phyloP scores from a whole-genome alignment of 2,113 vertebrate genomes.

The Ctenodactylus gundi region DNA sequence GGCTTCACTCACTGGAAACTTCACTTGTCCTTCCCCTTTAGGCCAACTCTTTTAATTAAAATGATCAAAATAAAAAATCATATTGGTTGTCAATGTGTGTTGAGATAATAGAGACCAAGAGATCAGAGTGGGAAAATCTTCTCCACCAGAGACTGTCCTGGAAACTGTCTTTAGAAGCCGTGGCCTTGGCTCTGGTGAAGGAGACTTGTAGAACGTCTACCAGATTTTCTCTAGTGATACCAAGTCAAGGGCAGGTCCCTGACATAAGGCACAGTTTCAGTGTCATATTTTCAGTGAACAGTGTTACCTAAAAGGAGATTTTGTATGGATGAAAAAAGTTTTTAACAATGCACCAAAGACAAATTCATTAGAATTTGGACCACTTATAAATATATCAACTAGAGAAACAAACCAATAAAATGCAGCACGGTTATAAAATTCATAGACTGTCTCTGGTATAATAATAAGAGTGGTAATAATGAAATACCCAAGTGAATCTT shows the following conservation, averaged over 20 bases:
- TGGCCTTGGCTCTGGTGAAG: not conserved
- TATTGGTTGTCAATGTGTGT: not conserved
- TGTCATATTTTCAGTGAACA: not conserved
- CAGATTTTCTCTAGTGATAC: not conserved
- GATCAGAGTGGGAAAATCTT: rapidly evolving
- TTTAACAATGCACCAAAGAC: not conserved
- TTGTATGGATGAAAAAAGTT: not conserved
- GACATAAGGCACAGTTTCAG: not conserved
- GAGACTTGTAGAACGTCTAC: not conserved
- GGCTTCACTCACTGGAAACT: not conserved
- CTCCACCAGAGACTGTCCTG: not conserved
- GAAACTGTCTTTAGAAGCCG: not conserved
- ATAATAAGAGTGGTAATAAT: not conserved
- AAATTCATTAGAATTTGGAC: not conserved
- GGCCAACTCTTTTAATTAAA: not conserved
- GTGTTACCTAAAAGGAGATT: not conserved
- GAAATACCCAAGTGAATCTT: not conserved
- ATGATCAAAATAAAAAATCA: not conserved
- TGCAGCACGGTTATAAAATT: not conserved
- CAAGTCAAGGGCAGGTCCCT: too few relatives aligned
- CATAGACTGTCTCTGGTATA: slow-evolving; percentile 3
- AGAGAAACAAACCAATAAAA: slow-evolving; percentile 3
- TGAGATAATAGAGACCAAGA: not conserved
- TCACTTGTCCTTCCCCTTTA: not conserved
- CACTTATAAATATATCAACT: slow-evolving; percentile 33